Evolutionary conservation across 2,888 invertebrate genomes (phyloP), one percentile per base, ranked within the genome.

Genomic region (Metacarcinus magister): DNA sequence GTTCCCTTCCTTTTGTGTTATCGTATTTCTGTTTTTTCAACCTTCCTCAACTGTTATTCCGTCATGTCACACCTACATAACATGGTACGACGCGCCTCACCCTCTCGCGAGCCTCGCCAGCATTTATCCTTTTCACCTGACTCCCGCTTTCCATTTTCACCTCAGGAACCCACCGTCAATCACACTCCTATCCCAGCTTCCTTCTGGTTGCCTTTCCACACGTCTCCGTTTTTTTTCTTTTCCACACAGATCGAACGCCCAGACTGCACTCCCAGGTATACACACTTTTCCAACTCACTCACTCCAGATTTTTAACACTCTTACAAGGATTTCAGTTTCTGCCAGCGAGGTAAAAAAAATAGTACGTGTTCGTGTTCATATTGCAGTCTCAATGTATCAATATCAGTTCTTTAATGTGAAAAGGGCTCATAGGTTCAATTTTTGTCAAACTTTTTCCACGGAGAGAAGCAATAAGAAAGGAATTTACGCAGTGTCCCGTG

Each of bases 51-150:
- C 75, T 75, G 75, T 28, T 75, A 75, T n/a, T 75, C 75, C n/a
- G 28, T 75, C 75, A 75, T 75, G 75, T 75, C 75, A 75, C 75
- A 75, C 75, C 60, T 60, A 23, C 60, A 16, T 60, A 60, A n/a
- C 75, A 75, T n/a, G 75, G n/a, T n/a, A 5, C 67, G 23, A 19
- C 67, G n/a, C 23, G 75, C 75, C 75, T 23, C 75, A n/a, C 28
- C 28, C 48, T 75, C 75, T 7, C 75, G 7, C 75, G 23, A 23
- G 75, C 75, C 75, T 75, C 7, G 75, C 75, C 75, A 75, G n/a
- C 75, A 75, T 75, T 75, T 75, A 75, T 75, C 28, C 75, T n/a
- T n/a, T 75, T 75, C 75, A 75, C 75, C 75, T 48, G n/a, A 28
- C 75, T 75, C n/a, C 3, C n/a, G 7, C 75, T 75, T 75, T 75